Base-by-base conservation (phyloP, 1,140 invertebrate species). In the Glomeris maerens region DNA sequence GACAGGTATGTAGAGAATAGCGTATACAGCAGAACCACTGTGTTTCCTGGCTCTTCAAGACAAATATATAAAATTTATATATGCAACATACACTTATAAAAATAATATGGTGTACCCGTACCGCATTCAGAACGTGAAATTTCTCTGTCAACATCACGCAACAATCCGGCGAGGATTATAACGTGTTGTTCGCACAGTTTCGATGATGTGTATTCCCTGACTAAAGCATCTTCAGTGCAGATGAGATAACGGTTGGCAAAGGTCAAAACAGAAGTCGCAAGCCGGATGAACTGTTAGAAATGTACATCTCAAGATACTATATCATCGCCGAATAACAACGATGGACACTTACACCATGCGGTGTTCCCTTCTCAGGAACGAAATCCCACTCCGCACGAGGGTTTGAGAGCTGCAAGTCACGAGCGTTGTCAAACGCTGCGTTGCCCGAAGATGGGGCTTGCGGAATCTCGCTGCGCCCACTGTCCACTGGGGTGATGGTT, bases 351-450 rank as follows among this genome's bases (percentile, higher is more conserved):
- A 84, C 81, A 47, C 83, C 83, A 65, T 91, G 83, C 5, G 88
- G 86, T 64, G 94, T 89, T 50, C 83, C 78, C 65, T 89, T 86
- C 59, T 91, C 88, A 1, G 87, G 87, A 48, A 93, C 82, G 39
- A 90, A 75, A 28, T 73, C 62, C 56, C 59, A 52, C 40, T 56
- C 53, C 44, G 54, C 55, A 44, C 46, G n/a, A 27, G 41, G 42
- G 56, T 63, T 45, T 48, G 57, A n/a, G n/a, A n/a, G n/a, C n/a
- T n/a, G n/a, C 59, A 42, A 3, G 57, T 36, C 17, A 53, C 62
- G 56, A 59, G 55, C 22, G 53, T 49, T 21, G 57, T 17, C 7
- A 36, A 46, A 22, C 2, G 47, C 3, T 38, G 21, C 27, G 14
- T n/a, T 49, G 17, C 49, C 49, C 4, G 27, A 21, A 21, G n/a